Percentiles rank a stretch among this genome's conserved stretches.
These are phyloP conservation scores for Geopemphigus sp. DNA, from an alignment of 1,140 invertebrate genomes.

Conservation along the genomic window DNA sequence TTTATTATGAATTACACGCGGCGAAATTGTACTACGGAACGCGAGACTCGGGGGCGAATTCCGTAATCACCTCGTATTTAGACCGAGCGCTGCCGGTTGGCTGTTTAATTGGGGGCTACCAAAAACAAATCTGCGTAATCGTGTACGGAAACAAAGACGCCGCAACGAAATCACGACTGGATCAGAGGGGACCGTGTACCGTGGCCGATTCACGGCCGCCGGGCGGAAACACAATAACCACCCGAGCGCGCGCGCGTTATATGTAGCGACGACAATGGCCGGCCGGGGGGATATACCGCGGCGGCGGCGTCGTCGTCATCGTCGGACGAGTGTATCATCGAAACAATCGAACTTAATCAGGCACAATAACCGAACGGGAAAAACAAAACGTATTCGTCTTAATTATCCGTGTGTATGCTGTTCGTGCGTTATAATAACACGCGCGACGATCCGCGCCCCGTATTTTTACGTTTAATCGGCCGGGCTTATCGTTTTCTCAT, in stretches of 20 bases:
- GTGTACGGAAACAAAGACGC: not conserved
- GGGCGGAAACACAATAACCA: not conserved
- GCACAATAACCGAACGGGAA: no score
- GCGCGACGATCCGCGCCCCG: no score
- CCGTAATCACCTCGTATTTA: conserved; percentile 12
- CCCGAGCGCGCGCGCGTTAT: not conserved
- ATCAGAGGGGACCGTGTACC: not conserved
- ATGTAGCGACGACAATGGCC: not conserved
- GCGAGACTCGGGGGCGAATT: not conserved
- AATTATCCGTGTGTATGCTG: no score
- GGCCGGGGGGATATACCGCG: no score
- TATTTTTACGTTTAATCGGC: no score
- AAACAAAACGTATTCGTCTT: no score
- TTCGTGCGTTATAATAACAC: no score
- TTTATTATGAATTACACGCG: not conserved
- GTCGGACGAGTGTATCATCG: not conserved
- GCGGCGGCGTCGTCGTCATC: no score
- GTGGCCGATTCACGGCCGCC: not conserved
- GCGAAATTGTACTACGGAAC: not conserved
- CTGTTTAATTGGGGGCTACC: no score
- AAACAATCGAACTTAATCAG: conserved; percentile 23
- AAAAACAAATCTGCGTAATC: not conserved
- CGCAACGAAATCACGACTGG: not conserved
- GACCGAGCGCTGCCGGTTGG: not conserved
- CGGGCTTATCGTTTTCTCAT: no score